Base-by-base conservation (phyloP, 2,797 vertebrate species). In the Zalophus californianus region DNA sequence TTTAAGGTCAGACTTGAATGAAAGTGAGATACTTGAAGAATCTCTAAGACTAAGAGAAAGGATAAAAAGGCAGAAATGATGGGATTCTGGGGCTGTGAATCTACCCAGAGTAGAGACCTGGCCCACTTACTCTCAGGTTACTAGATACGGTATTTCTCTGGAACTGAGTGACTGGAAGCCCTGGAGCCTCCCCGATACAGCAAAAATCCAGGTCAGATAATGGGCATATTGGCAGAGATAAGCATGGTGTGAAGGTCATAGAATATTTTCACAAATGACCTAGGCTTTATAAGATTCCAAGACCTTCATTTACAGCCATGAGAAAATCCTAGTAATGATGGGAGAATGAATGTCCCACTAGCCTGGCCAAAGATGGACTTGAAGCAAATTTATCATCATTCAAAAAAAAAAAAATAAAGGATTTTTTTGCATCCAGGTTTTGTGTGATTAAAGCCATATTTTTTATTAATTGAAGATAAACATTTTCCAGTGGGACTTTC, bases 11-110 rank as follows among this genome's bases (percentile, higher is more conserved):
- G 52, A 88, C 11, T 23, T 90, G 3, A 86, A 27, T 95, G 25
- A 75, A 87, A 60, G 12, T 73, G 35, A 93, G 95, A 35, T 92
- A 84, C 23, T 18, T 84, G 79, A 95, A 91, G 84, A 80, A 77
- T 86, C 12, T 75, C 35, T 90, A 20, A 90, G 7, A 54, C 18
- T 27, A 23, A 64, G 20, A 56, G 29, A 64, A 77, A 7, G n/a
- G 29, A 38, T 80, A 7, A 75, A 60, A 68, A 82, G 15, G 11
- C 21, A 35, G 27, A 60, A 89, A n/a, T 32, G 5, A 60, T 66
- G 5, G n/a, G 1, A 56, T 86, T 68, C 84, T 72, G 41, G 27
- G 18, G 3, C 21, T 93, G 54, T 7, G 23, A 32, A 90, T 89
- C 58, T 50, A 70, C 21, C 50, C 12, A 66, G 21, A 48, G 11